Conservation (phyloP, 2,888 invertebrate species). For the Mythimna lalbum region DNA sequence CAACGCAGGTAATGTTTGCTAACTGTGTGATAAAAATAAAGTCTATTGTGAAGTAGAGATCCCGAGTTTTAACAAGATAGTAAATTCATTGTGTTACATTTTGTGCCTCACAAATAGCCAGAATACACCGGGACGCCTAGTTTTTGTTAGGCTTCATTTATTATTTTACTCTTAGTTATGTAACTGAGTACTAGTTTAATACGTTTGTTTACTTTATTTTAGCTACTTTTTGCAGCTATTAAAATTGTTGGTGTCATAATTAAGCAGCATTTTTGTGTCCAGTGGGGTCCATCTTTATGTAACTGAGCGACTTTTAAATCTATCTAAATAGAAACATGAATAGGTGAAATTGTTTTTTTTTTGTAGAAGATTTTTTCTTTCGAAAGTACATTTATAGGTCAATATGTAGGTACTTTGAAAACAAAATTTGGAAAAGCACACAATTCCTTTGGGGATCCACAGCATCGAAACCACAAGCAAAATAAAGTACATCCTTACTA, state of each 20-base stretch:
- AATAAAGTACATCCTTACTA: no score
- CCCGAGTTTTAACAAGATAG: slow-evolving; percentile 49
- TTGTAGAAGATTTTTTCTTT: neutral
- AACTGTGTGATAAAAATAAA: slow-evolving; percentile 48
- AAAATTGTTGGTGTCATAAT: neutral
- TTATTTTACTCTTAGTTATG: slow-evolving; percentile 16
- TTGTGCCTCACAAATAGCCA: slow-evolving; percentile 30
- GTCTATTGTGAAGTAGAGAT: slow-evolving; percentile 41
- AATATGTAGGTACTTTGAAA: no score
- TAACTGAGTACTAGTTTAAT: slow-evolving; percentile 16
- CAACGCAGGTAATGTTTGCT: slow-evolving; percentile 42
- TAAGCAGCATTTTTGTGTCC: neutral
- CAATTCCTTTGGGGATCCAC: neutral
- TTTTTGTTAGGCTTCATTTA: slow-evolving; percentile 36
- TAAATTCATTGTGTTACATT: slow-evolving; percentile 52
- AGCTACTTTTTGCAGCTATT: neutral
- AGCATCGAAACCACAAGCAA: neutral
- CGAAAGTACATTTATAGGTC: neutral
- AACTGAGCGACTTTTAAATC: neutral
- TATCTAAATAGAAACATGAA: no score
- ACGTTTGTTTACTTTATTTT: slow-evolving; percentile 7
- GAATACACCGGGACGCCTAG: slow-evolving; percentile 13
- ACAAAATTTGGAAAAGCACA: no score
- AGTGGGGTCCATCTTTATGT: neutral
- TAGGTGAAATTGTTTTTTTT: neutral